Evolutionary conservation across 2,888 invertebrate genomes (phyloP), one percentile per base, ranked within the genome.

Genomic region (Tetranychus piercei): DNA sequence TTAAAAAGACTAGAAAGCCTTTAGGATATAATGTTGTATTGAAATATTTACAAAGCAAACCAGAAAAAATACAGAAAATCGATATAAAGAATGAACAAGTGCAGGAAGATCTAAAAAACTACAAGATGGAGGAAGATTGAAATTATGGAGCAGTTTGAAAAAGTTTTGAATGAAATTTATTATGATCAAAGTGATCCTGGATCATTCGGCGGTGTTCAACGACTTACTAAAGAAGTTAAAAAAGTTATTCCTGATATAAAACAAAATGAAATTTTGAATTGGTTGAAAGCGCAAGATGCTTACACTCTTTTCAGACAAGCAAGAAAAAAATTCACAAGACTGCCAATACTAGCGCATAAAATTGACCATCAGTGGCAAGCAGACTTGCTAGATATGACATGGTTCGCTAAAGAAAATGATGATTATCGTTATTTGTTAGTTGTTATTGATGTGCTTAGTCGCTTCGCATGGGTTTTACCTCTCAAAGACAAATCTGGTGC

Each of bases 361-460:
- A 77, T 79, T 23, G 77, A 80, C 66, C 73, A 78, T 9, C 79
- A 79, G 73, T 77, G 77, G 74, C 77, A 79, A 70, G 74, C 76
- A 3, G 79, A 79, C 69, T 71, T 79, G 6, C 77, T 76, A 8
- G 79, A 79, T 44, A 74, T 79, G 75, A 34, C 73, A 65, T 34
- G 44, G 8, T 72, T 74, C 18, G n/a, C 55, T 23, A 69, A 73
- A 18, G 0, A 75, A 18, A 80, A 80, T 73, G 76, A 79, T 45
- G 78, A 78, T 0, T 76, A 74, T 66, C 75, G 66, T 8, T 80
- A 78, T 75, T 64, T 80, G 15, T 74, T 80, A n/a, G 78, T 76
- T 1, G 73, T 74, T 23, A 78, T 80, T 20, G 80, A 80, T 74
- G 77, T 78, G 4, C 77, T 80, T n/a, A 78, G 77, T 7, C 78